Evolutionary conservation across 2,797 vertebrate species (phyloP).

Genomic region (Avahi laniger): DNA sequence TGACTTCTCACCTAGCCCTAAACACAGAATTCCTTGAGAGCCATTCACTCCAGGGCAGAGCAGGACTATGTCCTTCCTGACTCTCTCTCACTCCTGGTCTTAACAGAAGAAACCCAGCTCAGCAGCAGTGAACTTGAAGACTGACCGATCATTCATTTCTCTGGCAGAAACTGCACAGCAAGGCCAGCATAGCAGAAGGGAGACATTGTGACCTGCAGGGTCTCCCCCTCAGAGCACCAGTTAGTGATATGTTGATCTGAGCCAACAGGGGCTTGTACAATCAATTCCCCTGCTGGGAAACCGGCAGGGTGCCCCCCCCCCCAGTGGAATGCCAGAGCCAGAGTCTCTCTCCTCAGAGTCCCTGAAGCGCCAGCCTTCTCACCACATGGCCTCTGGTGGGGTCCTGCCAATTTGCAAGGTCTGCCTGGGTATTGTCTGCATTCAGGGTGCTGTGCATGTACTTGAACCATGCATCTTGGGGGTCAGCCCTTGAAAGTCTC

Average conservation of each 20-base stretch:
- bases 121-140: neutral
- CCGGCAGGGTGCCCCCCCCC: conserved; percentile 17
- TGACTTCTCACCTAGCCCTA: neutral
- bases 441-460: neutral
- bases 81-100: neutral
- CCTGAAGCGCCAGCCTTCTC: neutral
- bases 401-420: neutral
- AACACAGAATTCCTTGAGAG: conserved; percentile 43
- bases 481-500: neutral
- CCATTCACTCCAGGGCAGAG: neutral
- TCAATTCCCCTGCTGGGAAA: conserved; percentile 33
- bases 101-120: neutral
- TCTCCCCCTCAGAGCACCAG: neutral
- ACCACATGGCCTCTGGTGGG: neutral
- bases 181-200: neutral
- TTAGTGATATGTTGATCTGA: conserved; percentile 7
- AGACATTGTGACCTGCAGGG: neutral
- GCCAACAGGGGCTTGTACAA: conserved; percentile 43
- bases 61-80: neutral
- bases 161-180: neutral
- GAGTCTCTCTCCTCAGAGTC: conserved; percentile 1
- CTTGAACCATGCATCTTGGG: neutral
- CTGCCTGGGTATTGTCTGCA: neutral
- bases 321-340: neutral
- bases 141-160: neutral